Evolutionary conservation across 2,888 invertebrate genomes (phyloP), one percentile per base, ranked within the genome.

Genomic region (Clunio marinus): DNA sequence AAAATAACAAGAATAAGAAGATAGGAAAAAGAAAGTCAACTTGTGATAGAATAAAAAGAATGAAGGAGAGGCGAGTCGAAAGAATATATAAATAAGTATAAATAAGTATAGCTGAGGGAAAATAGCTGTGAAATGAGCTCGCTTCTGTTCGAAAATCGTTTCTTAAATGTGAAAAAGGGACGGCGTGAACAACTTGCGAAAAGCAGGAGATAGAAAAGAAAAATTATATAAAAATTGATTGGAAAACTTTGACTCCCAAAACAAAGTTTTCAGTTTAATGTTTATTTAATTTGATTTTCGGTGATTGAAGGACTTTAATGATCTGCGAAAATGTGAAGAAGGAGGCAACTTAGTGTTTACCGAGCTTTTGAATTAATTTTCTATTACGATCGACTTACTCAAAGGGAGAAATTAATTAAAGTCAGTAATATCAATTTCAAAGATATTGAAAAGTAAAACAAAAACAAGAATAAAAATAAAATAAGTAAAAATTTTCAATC

Each of bases 201-300:
- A 45, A 17, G 35, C 8, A 59, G 15, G 62, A 24, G 22, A 41
- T n/a, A 63, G 37, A 27, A 17, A 22, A 25, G 59, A 25, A 59
- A 59, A 57, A n/a, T 57, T 27, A 55, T 32, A 55, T 55, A 66
- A 66, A 66, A 66, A 66, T 66, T 66, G 66, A 66, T 66, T 66
- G 51, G 66, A 66, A 66, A 66, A 66, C 55, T 66, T 66, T 66
- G n/a, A n/a, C n/a, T n/a, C n/a, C 13, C 5, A 10, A 1, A 17
- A 59, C 20, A 51, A 41, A 51, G 51, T 51, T 37, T 15, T 41
- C 62, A 24, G 41, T 37, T 22, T 62, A 62, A 62, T 62, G 66
- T 66, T 66, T 66, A 66, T 66, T 66, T 66, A 55, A 51, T 66
- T 66, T 66, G 66, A 66, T 66, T 66, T 51, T 63, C 37, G 63